Base-by-base conservation (phyloP, 2,888 invertebrate species). In the Venusia cambrica region DNA sequence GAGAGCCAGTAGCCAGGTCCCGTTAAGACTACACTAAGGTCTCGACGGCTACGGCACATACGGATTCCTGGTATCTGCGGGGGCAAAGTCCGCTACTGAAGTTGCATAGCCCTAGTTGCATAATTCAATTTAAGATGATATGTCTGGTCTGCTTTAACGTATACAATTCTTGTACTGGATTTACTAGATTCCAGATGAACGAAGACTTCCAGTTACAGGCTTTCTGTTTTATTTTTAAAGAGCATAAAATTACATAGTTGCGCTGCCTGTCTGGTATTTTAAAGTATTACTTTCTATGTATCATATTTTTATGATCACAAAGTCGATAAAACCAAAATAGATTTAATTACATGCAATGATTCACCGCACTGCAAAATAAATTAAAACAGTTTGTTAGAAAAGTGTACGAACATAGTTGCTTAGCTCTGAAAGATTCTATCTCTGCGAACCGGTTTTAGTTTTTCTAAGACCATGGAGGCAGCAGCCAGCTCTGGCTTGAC, bases 371-470 rank as follows among this genome's bases (percentile, higher is more conserved):
- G 20, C 35, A 42, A 18, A 30, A 42, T 33, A 30, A 35, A 17
- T 20, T 22, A 13, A 42, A 26, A 16, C 36, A 13, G n/a, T 27
- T 55, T 62, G 55, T 58, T 57, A 57, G 59, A 60, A 58, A 65
- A 55, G 57, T 56, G 62, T 63, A 51, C 39, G 21, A 37, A 33
- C 52, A 48, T 37, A 41, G 51, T 51, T 42, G 53, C n/a, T n/a
- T n/a, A n/a, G n/a, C 42, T 60, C 57, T 57, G 42, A 49, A 48
- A 57, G 62, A 58, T 63, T 58, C 57, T 54, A 65, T 65, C 62
- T 65, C 58, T 52, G 48, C 27, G 57, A 79, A 81, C 79, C 79
- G 78, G 81, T 79, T 73, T 19, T 38, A 53, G 55, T 76, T 79
- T 79, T 79, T 76, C 71, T 72, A 72, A 71, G 54, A 46, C 52